A percentile compares a stretch with the other conserved stretches of the same genome.
phyloP scores from a whole-genome alignment of 2,888 invertebrate genomes.

The Monopis laevigella region DNA sequence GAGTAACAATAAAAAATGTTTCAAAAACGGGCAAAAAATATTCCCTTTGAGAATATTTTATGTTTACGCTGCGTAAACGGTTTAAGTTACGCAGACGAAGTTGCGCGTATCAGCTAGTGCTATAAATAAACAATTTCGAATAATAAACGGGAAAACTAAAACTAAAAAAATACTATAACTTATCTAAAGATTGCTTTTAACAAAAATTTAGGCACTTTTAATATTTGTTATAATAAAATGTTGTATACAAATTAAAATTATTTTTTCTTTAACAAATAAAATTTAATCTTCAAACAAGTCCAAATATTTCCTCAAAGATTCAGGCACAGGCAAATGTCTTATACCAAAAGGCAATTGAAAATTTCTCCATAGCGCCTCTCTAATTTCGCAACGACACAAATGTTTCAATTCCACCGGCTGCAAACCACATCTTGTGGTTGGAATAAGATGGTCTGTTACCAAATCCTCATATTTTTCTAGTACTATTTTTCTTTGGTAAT shows the following conservation, averaged over 20 bases:
- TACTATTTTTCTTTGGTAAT: conserved; percentile 48
- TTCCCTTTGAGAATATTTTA: too few species aligned
- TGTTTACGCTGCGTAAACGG: too few species aligned
- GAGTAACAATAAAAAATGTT: too few species aligned
- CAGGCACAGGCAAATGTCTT: conserved; percentile 72
- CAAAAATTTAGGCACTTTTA: too few species aligned
- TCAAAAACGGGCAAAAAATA: too few species aligned
- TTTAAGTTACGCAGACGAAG: too few species aligned
- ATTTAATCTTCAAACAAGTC: conserved; percentile 76
- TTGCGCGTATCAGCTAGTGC: too few species aligned
- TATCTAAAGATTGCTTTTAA: too few species aligned
- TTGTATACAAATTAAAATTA: conserved; percentile 1
- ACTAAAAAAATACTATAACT: too few species aligned
- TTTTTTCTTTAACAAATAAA: not conserved
- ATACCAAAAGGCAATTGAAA: conserved; percentile 82
- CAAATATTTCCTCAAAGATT: conserved; percentile 73
- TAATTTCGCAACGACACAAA: conserved; percentile 75
- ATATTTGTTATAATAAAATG: too few species aligned
- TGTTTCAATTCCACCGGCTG: conserved; percentile 78
- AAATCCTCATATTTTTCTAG: conserved; percentile 58
- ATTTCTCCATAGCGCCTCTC: conserved; percentile 72
- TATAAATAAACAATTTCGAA: too few species aligned
- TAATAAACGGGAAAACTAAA: too few species aligned
- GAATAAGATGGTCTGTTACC: conserved; percentile 67
- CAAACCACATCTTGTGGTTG: conserved; percentile 68